Evolutionary conservation across 2,797 vertebrate genomes (phyloP).

Genomic region (Atherinosoma microstoma): DNA sequence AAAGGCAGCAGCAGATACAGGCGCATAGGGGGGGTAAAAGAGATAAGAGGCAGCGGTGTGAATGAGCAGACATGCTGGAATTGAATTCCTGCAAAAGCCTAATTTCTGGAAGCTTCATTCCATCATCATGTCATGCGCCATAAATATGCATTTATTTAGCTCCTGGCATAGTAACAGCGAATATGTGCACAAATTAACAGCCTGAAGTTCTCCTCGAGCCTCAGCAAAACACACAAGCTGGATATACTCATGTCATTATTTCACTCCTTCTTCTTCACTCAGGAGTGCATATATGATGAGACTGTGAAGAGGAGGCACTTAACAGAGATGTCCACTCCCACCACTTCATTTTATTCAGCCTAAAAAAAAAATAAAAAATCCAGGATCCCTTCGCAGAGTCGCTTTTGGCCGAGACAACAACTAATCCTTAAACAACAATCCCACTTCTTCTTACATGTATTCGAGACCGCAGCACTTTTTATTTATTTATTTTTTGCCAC

Average conservation of each 20-base stretch:
- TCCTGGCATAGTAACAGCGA: conserved; percentile 38
- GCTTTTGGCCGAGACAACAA: conserved; percentile 23
- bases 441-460: conserved; percentile 40
- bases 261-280: conserved; percentile 10
- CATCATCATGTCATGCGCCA: conserved; percentile 68
- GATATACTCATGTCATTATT: conserved; percentile 24
- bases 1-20: conserved; percentile 12
- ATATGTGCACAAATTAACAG: conserved; percentile 47
- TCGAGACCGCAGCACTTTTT: conserved; percentile 16
- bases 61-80: conserved; percentile 3
- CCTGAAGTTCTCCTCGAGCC: conserved; percentile 22
- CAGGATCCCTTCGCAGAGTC: conserved; percentile 14
- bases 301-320: conserved; percentile 31
- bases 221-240: conserved; percentile 40
- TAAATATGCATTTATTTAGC: conserved; percentile 68
- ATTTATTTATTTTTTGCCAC: conserved; percentile 14
- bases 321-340: conserved; percentile 33
- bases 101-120: conserved; percentile 50
- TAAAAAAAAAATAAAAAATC: conserved; percentile 37
- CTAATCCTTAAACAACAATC: conserved; percentile 33
- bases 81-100: conserved; percentile 30
- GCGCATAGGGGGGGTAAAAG: neutral
- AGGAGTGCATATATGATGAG: conserved; percentile 16
- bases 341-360: conserved; percentile 29
- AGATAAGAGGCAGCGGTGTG: conserved; percentile 14